Evolutionary conservation across 2,113 vertebrate genomes (phyloP).

Genomic region (Myanophis thanlyinensis): DNA sequence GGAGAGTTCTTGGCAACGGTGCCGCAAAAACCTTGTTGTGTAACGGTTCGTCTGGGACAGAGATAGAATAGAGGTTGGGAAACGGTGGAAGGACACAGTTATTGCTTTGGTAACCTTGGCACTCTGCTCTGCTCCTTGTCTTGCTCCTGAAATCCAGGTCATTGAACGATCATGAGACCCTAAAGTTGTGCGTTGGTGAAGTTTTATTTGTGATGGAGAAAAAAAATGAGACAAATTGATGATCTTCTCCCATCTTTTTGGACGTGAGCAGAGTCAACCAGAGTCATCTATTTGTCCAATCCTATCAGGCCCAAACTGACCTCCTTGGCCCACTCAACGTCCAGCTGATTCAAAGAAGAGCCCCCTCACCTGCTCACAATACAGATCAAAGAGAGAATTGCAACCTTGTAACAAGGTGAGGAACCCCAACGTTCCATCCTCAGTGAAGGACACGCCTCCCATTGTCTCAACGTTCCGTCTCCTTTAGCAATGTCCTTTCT

Average conservation of each 20-base stretch:
- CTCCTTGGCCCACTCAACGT: not conserved
- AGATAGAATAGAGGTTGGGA: constrained; percentile 6
- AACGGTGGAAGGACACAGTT: constrained; percentile 48
- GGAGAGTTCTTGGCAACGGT: constrained; percentile 37
- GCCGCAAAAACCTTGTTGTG: constrained; percentile 45
- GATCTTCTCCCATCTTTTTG: not conserved
- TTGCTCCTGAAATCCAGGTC: not conserved
- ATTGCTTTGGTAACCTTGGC: constrained; percentile 48
- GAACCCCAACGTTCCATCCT: no score
- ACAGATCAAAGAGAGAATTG: not conserved
- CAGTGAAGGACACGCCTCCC: no score
- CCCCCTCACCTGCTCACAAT: not conserved
- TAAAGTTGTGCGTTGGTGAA: not conserved
- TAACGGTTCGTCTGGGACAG: constrained; percentile 50
- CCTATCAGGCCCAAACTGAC: not conserved
- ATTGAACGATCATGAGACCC: not conserved
- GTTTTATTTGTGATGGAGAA: not conserved
- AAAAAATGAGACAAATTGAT: not conserved
- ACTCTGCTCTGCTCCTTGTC: constrained; percentile 21
- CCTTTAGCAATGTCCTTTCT: no score
- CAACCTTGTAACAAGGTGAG: not conserved
- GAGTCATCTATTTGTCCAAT: not conserved
- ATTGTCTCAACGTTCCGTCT: no score
- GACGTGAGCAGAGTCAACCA: not conserved
- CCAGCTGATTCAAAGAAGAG: not conserved